These are phyloP conservation scores for Amiota mariae DNA, from an alignment of 2,888 invertebrate species.

Conservation along the genomic window DNA sequence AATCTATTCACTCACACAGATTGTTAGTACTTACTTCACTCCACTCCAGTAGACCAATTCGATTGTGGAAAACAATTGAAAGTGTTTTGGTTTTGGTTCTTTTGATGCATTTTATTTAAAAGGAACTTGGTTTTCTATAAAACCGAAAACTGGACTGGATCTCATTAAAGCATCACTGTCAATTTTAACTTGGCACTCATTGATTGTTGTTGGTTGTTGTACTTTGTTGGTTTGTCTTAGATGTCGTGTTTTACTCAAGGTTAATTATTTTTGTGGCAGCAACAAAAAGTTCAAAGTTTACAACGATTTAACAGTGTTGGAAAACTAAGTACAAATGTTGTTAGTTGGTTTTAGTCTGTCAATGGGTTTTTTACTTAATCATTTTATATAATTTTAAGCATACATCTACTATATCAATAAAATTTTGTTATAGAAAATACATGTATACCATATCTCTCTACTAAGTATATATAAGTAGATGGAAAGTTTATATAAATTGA, in stretches of 20 bases:
- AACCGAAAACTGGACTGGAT: neutral
- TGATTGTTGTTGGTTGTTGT: slow-evolving; percentile 3
- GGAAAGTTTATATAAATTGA: no score
- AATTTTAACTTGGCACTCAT: slow-evolving; percentile 29
- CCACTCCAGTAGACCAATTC: neutral
- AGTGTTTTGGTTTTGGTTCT: slow-evolving; percentile 44
- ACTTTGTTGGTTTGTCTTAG: neutral
- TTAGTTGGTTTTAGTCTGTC: neutral
- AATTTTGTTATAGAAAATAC: no score
- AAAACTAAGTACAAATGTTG: neutral
- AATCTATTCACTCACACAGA: neutral
- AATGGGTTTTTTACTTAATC: no score
- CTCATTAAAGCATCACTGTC: slow-evolving; percentile 59
- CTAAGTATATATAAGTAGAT: no score
- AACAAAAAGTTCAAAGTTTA: slow-evolving; percentile 3
- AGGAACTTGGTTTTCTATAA: no score
- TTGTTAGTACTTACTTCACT: slow-evolving; percentile 13
- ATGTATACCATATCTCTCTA: no score
- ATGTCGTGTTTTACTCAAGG: neutral
- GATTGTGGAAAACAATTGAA: slow-evolving; percentile 48
- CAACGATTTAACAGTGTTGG: neutral
- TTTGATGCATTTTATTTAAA: neutral
- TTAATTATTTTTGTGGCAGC: slow-evolving; percentile 25
- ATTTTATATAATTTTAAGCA: no score
- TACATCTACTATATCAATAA: no score